phyloP scores from a whole-genome alignment of 2,797 vertebrate species.

The Cheirogaleus major region DNA sequence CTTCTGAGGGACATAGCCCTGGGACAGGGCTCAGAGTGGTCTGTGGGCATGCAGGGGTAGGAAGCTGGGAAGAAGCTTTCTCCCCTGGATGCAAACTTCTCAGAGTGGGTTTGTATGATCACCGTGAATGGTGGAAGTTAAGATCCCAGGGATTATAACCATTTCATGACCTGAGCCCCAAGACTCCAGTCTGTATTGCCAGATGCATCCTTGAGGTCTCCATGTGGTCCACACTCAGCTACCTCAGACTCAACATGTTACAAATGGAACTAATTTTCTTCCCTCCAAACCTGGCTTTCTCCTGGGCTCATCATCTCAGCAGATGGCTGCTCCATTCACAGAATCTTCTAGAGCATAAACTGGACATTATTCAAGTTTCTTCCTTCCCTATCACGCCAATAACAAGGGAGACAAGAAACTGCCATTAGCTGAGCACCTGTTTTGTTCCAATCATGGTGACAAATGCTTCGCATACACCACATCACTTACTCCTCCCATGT shows the following conservation, averaged over 20 bases:
- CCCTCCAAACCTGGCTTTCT: not conserved
- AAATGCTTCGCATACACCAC: rapidly evolving
- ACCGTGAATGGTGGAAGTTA: rapidly evolving
- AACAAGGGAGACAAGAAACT: not conserved
- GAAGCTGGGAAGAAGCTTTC: rapidly evolving
- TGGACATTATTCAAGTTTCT: not conserved
- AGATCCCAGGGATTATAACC: rapidly evolving
- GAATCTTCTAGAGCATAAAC: not conserved
- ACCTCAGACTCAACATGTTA: not conserved
- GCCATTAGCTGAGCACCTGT: not conserved
- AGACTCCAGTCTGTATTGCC: not conserved
- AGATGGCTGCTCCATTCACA: rapidly evolving
- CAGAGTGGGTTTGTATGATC: not conserved
- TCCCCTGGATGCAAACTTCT: not conserved
- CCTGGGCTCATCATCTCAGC: not conserved
- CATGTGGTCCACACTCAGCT: not conserved
- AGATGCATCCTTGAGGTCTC: not conserved
- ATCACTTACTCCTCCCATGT: rapidly evolving
- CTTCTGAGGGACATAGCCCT: not conserved
- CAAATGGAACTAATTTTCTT: not conserved
- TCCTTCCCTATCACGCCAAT: not conserved
- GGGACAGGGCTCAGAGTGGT: not conserved
- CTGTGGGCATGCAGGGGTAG: not conserved
- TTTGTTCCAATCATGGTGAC: rapidly evolving
- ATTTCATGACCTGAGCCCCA: not conserved